Conservation (phyloP, 2,797 vertebrate species). For the Oreonectes daqikongensis region DNA sequence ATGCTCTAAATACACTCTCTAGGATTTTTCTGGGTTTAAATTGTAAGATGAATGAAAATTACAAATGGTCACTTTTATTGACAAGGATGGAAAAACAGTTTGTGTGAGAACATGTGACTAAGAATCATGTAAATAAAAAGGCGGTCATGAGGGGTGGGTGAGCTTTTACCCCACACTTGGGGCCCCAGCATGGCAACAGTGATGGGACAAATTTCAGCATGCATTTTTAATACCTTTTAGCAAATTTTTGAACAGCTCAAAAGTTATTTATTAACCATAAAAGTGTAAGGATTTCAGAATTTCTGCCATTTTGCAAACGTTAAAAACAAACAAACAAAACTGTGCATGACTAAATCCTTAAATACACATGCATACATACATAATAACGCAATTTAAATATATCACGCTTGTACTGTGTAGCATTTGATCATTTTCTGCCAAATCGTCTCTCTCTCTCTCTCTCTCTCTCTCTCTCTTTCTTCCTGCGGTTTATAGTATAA, state of each 20-base stretch:
- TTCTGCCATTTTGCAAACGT: background rate
- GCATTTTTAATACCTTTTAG: background rate
- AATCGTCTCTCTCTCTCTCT: background rate
- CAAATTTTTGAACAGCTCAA: background rate
- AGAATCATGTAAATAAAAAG: background rate
- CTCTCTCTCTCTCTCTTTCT: too few relatives aligned
- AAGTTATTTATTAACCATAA: background rate
- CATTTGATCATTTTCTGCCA: too few relatives aligned
- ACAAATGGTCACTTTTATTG: background rate
- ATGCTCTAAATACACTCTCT: background rate
- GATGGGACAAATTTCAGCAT: background rate
- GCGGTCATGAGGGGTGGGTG: background rate
- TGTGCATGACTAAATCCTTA: background rate
- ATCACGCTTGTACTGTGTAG: too few relatives aligned
- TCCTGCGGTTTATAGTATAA: constrained; percentile 10
- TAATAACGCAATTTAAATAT: background rate
- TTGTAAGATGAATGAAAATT: too few relatives aligned
- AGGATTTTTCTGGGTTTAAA: too few relatives aligned
- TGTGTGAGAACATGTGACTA: background rate
- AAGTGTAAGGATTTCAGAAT: background rate
- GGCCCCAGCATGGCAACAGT: background rate
- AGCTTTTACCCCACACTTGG: background rate
- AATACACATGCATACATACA: background rate
- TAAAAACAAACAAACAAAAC: background rate
- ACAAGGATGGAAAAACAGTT: background rate